Evolutionary conservation across 2,113 vertebrate species (phyloP), one percentile per base, ranked within the genome.

Genomic region (Gopherus evgoodei): DNA sequence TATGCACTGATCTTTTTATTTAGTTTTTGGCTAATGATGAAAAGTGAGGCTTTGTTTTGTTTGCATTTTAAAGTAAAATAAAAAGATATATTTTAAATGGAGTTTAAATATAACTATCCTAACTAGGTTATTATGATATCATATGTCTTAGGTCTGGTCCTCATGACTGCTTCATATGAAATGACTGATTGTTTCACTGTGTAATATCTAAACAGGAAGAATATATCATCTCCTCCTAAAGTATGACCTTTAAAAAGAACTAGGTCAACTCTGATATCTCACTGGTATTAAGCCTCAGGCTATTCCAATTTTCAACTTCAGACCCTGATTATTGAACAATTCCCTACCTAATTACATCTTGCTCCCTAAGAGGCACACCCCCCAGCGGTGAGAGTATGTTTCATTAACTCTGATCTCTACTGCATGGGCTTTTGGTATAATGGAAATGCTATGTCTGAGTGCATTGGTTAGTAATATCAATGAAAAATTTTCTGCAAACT

Each of bases 231-330:
- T 13, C 82, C n/a, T 83, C 44, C 72, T 8, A 83, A 59, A 72
- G 38, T 17, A 5, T 81, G 50, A 27, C 4, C 76, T 83, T n/a
- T 82, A 50, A 84, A 84, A 80, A 62, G 91, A 87, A 27, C 42
- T 93, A 72, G 80, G 79, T 56, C 12, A 52, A 35, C 38, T 49
- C 13, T 69, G 62, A 54, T 31, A 65, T 82, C 31, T 6, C n/a
- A 44, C 11, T 81, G 25, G 57, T 76, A 65, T 22, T 44, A 83
- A 80, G 12, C 42, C 81, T 87, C 79, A 57, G 24, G 75, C 35
- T 79, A 82, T 69, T 91, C 50, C 59, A 93, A 85, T 91, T 83
- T 90, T 81, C 72, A 90, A 12, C 54, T 91, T 83, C 62, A 54
- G n/a, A 76, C 7, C 59, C 82, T 52, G 35, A 80, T 31, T 54